Conservation (phyloP, 2,888 invertebrate genomes). For the Drosophila nigricruria region DNA sequence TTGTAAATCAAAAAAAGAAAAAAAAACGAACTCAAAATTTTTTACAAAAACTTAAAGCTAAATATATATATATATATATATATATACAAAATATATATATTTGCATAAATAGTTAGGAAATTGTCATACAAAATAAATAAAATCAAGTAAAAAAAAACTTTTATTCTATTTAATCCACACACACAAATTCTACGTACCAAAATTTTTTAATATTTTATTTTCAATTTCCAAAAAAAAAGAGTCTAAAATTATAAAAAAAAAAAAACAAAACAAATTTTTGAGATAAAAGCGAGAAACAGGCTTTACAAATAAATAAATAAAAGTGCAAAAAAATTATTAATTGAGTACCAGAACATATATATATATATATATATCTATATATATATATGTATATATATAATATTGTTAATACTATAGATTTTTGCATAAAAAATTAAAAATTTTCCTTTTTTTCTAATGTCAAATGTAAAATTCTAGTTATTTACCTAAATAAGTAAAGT, state of each 20-base stretch:
- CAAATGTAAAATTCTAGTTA: slow-evolving; percentile 75
- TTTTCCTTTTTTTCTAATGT: slow-evolving; percentile 73
- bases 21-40: slow-evolving; percentile 58
- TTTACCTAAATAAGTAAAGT: slow-evolving; percentile 59
- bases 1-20: slow-evolving; percentile 8
- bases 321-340: slow-evolving; percentile 70
- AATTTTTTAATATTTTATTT: slow-evolving; percentile 44
- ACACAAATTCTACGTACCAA: slow-evolving; percentile 41
- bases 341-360: slow-evolving; percentile 65
- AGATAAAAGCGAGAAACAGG: slow-evolving; percentile 50
- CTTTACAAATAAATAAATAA: slow-evolving; percentile 40
- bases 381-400: slow-evolving; percentile 55
- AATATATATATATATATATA: slow-evolving; percentile 31
- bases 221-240: slow-evolving; percentile 31
- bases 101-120: slow-evolving; percentile 48
- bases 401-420: slow-evolving; percentile 56
- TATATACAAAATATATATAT: slow-evolving; percentile 10
- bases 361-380: slow-evolving; percentile 50
- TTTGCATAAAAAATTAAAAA: slow-evolving; percentile 50
- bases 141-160: slow-evolving; percentile 37
- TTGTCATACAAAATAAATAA: slow-evolving; percentile 19
- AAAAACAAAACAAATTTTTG: slow-evolving; percentile 51
- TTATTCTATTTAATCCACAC: slow-evolving; percentile 33
- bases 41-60: slow-evolving; percentile 49
- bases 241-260: slow-evolving; percentile 35